These are phyloP conservation scores for Folsomia candida DNA, from an alignment of 2,888 invertebrate genomes.

Conservation along the genomic window DNA sequence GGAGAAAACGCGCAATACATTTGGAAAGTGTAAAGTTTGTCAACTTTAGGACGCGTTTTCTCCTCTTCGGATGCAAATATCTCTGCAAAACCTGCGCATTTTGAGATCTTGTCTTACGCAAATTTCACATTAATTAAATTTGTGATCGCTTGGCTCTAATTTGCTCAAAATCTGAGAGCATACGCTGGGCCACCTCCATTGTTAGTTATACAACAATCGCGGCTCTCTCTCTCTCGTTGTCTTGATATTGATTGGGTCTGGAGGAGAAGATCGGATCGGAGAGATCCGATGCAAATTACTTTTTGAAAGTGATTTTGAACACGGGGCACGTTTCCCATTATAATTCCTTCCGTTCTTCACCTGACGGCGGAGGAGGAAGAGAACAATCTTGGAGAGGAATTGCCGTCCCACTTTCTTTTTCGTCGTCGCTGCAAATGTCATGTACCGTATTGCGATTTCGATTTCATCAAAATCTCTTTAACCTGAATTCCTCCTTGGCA, in stretches of 20 bases:
- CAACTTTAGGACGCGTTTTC: no score
- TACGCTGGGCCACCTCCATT: no score
- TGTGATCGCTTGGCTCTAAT: no score
- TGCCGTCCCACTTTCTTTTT: not conserved
- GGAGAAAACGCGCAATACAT: no score
- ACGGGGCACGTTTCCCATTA: not conserved
- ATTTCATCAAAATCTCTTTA: not conserved
- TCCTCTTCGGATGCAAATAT: no score
- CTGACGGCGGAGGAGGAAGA: not conserved
- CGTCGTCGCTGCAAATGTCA: no score
- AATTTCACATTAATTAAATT: no score
- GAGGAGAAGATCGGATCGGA: not conserved
- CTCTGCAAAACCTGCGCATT: no score
- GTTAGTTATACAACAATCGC: not conserved
- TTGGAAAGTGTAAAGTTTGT: no score
- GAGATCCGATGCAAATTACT: slow-evolving; percentile 9
- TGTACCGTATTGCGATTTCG: not conserved
- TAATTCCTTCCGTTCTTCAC: not conserved
- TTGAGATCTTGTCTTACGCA: no score
- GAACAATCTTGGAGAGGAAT: not conserved
- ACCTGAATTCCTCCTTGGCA: not conserved
- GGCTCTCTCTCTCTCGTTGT: not conserved
- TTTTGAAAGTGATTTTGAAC: slow-evolving; percentile 2
- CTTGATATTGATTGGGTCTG: not conserved
- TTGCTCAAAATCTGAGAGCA: no score